phyloP scores from a whole-genome alignment of 2,888 invertebrate genomes.

The Eristalis intricaria region DNA sequence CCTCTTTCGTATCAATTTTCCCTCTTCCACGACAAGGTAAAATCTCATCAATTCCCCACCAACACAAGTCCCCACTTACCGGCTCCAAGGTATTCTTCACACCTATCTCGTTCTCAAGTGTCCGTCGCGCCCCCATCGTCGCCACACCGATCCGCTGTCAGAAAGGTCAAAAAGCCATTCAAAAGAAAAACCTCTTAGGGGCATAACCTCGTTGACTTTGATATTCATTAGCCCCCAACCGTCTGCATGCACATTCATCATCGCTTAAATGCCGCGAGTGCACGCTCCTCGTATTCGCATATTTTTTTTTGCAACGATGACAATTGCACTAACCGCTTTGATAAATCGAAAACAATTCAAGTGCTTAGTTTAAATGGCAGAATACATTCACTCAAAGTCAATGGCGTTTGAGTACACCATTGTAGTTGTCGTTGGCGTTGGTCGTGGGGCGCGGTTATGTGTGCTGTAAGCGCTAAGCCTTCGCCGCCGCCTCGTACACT shows the following conservation, averaged over 20 bases:
- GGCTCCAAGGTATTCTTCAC: not conserved
- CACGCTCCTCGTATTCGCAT: not conserved
- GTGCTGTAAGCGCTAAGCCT: not conserved
- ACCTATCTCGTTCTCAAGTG: not conserved
- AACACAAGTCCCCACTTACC: not conserved
- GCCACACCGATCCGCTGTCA: not conserved
- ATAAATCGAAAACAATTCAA: slow-evolving; percentile 62
- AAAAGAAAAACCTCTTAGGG: slow-evolving; percentile 1
- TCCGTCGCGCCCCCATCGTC: not conserved
- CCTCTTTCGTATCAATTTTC: too few species aligned
- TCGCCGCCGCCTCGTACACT: not conserved
- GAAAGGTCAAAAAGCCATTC: slow-evolving; percentile 34
- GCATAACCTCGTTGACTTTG: not conserved
- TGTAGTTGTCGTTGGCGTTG: not conserved
- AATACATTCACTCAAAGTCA: slow-evolving; percentile 42
- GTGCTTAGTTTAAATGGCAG: slow-evolving; percentile 48
- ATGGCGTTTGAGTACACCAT: not conserved
- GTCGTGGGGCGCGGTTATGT: not conserved
- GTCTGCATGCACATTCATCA: slow-evolving; percentile 41
- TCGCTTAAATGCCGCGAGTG: slow-evolving; percentile 7
- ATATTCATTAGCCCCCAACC: slow-evolving; percentile 21
- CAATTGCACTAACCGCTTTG: slow-evolving; percentile 48
- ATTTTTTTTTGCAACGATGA: not conserved
- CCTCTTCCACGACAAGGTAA: not conserved
- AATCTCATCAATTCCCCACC: not conserved